phyloP scores from a whole-genome alignment of 2,113 vertebrate species.

The Machaerirhynchus nigripectus region DNA sequence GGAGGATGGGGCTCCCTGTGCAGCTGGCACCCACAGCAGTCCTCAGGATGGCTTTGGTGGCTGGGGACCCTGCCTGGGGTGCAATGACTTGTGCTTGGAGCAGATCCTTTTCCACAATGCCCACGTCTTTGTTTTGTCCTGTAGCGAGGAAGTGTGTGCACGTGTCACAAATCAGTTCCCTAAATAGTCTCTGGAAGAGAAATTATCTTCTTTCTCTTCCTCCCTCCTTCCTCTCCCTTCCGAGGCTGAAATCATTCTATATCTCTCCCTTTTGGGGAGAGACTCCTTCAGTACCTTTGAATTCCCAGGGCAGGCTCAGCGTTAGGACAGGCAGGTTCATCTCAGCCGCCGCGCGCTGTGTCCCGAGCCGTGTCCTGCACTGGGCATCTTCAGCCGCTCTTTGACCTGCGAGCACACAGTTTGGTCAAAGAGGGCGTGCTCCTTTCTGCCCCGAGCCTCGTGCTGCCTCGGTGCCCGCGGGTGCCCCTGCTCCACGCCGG shows the following conservation, averaged over 20 bases:
- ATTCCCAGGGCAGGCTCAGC: rapidly evolving
- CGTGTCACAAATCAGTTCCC: not conserved
- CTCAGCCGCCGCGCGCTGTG: rapidly evolving
- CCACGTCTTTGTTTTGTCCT: not conserved
- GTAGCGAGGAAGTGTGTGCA: not conserved
- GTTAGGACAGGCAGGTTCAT: not conserved
- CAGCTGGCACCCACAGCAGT: not conserved
- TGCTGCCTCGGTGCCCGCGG: not conserved
- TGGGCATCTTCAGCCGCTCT: not conserved
- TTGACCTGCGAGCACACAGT: not conserved
- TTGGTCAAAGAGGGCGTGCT: not conserved
- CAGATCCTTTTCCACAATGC: not conserved
- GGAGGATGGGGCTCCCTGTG: not conserved
- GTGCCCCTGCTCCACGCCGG: too few species aligned
- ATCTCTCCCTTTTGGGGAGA: not conserved
- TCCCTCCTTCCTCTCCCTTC: not conserved
- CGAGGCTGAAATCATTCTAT: not conserved
- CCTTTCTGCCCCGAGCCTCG: not conserved
- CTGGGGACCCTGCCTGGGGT: not conserved
- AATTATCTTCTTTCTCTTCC: not conserved
- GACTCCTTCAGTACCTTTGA: not conserved
- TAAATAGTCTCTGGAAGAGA: not conserved
- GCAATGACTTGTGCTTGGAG: rapidly evolving
- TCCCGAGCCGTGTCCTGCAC: rapidly evolving
- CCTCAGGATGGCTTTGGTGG: not conserved